Base-by-base conservation (phyloP, 1,140 invertebrate genomes). In the Limonius californicus region DNA sequence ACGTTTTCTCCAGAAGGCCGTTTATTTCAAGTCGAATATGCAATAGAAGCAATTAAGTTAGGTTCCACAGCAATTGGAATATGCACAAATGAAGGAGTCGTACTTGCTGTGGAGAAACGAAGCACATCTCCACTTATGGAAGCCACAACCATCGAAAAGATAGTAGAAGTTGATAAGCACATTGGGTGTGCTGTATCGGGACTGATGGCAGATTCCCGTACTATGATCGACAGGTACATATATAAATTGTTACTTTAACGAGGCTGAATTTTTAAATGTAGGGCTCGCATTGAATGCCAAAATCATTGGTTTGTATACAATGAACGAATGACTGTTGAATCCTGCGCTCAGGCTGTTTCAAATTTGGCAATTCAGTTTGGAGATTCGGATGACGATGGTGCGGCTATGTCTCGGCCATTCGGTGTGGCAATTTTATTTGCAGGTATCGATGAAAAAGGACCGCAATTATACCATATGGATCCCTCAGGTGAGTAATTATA, bases 1-100 rank as follows among this genome's bases (percentile, higher is more conserved):
- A 99, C 97, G 15, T 99, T 99, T 80, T 99, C 97, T 43, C 98
- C 98, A 0, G 98, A 99, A 83, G 98, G 98, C 18, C 86, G 98
- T 65, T 83, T 99, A n/a, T 98, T 98, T 76, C 98, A 99, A 86
- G 96, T 99, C 9, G 98, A 99, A 84, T 99, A 99, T 88, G 98
- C 98, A 3, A 99, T 99, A 72, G 98, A 99, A 84, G 97, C 98
- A 3, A 99, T 99, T 60, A 99, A 99, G 84, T 81, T 99, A 32
- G 98, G 98, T 1, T 98, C 97, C 8, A 99, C 98, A 30, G 97
- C 95, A 9, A 99, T 99, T 76, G 98, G 97, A 16, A 98, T 99
- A 66, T 90, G 92, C 65, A 98, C 97, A 1, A 83, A 84, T 1
- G 95, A 99, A 81, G 97, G 89, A 39, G 93, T 99, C 50, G 91